Conservation (phyloP, 2,113 vertebrate genomes). For the Bolborhynchus lineola region DNA sequence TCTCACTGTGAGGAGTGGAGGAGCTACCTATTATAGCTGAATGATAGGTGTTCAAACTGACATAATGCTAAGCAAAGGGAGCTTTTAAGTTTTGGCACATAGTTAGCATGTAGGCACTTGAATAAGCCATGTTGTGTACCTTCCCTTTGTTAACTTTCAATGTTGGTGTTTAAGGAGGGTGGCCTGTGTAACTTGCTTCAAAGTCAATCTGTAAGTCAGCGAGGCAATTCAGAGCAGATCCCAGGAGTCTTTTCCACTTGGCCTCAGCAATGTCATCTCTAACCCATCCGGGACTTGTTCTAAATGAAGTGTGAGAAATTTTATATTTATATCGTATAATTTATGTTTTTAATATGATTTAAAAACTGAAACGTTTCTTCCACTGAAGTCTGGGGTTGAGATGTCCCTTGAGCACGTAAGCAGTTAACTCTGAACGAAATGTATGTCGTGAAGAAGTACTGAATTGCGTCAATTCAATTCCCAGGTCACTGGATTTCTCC, state of each 20-base stretch:
- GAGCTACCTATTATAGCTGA: not conserved
- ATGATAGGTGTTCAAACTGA: not conserved
- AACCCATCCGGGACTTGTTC: not conserved
- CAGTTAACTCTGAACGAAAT: slow-evolving; percentile 20
- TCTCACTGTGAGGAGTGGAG: not conserved
- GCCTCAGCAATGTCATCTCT: not conserved
- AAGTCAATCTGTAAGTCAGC: not conserved
- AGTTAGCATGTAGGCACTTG: not conserved
- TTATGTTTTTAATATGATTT: slow-evolving; percentile 45
- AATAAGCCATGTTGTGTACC: fast-evolving
- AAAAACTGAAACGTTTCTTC: not conserved
- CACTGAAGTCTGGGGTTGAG: not conserved
- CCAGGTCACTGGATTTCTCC: slow-evolving; percentile 26
- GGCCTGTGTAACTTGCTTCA: not conserved
- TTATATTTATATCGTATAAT: slow-evolving; percentile 16
- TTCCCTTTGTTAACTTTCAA: not conserved
- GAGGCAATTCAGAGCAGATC: not conserved
- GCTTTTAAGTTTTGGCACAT: not conserved
- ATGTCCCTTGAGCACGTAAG: slow-evolving; percentile 1
- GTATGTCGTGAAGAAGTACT: not conserved
- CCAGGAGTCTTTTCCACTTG: not conserved
- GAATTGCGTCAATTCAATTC: slow-evolving; percentile 23
- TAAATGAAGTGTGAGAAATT: not conserved
- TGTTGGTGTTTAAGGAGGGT: not conserved
- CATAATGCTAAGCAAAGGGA: not conserved